Conservation (phyloP, 2,113 vertebrate species). For the Jacana jacana region DNA sequence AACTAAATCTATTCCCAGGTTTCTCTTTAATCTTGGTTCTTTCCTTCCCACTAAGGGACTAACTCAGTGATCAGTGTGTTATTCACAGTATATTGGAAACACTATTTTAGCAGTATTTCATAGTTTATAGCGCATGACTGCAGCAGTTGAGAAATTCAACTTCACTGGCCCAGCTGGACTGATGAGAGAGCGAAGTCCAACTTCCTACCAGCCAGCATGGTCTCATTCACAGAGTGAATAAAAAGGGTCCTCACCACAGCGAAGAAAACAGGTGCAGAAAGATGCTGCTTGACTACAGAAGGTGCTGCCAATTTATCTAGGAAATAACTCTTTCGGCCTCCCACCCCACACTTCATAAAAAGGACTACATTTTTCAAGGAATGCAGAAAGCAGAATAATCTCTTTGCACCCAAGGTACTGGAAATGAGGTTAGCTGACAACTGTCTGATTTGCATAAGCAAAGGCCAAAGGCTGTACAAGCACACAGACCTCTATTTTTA, state of each 20-base stretch:
- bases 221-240: conserved; percentile 58
- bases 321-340: background rate
- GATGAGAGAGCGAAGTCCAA: conserved; percentile 50
- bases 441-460: background rate
- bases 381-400: background rate
- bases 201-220: conserved; percentile 52
- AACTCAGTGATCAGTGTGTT: conserved; percentile 5
- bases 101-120: background rate
- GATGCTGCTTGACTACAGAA: background rate
- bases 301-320: background rate
- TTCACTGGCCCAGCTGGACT: conserved; percentile 37
- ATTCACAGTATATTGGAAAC: conserved; percentile 8
- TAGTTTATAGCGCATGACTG: background rate
- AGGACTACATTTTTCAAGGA: background rate
- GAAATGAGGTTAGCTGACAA: background rate
- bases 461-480: background rate
- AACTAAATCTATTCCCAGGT: conserved; percentile 20
- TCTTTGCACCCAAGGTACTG: background rate
- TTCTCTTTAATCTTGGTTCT: conserved; percentile 41
- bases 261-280: conserved; percentile 39
- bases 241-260: conserved; percentile 14
- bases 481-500: background rate
- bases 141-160: conserved; percentile 55
- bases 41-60: conserved; percentile 18
- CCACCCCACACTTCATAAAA: background rate